Conservation (phyloP, 1,140 invertebrate species). For the Zaprionus davidi region DNA sequence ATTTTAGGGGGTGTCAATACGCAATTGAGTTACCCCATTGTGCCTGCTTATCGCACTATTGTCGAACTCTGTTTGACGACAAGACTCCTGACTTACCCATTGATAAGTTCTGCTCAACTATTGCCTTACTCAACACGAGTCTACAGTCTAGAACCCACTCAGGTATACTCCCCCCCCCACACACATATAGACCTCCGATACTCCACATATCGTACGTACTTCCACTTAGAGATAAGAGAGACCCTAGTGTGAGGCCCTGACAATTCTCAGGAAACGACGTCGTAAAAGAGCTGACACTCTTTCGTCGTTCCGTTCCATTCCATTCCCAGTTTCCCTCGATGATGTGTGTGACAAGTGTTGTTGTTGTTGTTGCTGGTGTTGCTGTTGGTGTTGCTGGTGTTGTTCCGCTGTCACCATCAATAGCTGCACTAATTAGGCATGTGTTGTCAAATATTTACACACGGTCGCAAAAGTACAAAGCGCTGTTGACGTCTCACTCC, state of each 20-base stretch:
- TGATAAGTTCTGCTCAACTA: constrained; percentile 52
- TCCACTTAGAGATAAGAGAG: constrained; percentile 52
- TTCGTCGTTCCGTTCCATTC: constrained; percentile 40
- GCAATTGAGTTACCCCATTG: background rate
- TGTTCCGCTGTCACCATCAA: constrained; percentile 79
- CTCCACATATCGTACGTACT: constrained; percentile 33
- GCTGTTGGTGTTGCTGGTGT: constrained; percentile 37
- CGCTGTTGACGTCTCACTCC: constrained; percentile 43
- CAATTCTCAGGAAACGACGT: constrained; percentile 70
- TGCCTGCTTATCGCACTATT: constrained; percentile 19
- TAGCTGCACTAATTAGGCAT: constrained; percentile 83
- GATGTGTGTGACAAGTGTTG: constrained; percentile 59
- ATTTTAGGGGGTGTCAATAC: background rate
- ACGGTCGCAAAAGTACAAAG: constrained; percentile 81
- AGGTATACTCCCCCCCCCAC: background rate
- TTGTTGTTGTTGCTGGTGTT: constrained; percentile 28
- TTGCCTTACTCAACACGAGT: constrained; percentile 62
- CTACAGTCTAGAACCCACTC: background rate
- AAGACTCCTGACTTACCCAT: constrained; percentile 58
- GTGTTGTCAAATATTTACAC: constrained; percentile 82
- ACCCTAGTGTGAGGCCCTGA: constrained; percentile 25
- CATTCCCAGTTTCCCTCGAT: constrained; percentile 22
- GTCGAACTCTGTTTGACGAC: constrained; percentile 28
- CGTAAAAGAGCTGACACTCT: constrained; percentile 56
- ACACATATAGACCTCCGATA: background rate